phyloP scores from a whole-genome alignment of 2,797 vertebrate genomes.

The Artibeus jamaicensis region DNA sequence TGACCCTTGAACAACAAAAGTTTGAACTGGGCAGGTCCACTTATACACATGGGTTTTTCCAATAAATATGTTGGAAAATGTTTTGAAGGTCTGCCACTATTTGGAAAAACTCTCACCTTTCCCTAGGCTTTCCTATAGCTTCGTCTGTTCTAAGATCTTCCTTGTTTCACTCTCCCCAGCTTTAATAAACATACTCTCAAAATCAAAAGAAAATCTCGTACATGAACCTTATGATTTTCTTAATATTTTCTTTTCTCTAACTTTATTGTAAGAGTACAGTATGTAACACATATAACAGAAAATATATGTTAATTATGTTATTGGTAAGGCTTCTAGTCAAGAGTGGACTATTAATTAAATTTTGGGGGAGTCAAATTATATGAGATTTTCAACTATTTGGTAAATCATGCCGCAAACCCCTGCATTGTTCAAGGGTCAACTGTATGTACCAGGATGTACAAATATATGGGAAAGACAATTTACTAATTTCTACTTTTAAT shows the following conservation, averaged over 20 bases:
- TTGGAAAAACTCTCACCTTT: not conserved
- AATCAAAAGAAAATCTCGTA: not conserved
- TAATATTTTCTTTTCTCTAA: not conserved
- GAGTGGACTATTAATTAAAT: not conserved
- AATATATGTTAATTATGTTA: not conserved
- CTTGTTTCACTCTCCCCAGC: not conserved
- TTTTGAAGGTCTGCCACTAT: not conserved
- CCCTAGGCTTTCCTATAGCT: not conserved
- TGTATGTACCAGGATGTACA: not conserved
- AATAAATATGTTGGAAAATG: not conserved
- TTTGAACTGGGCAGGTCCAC: not conserved
- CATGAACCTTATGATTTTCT: not conserved
- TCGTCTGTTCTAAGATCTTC: not conserved
- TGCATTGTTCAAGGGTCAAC: not conserved
- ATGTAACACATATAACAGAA: not conserved
- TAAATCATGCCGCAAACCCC: too few species aligned
- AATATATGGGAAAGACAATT: not conserved
- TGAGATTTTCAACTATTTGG: not conserved
- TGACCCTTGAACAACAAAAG: not conserved
- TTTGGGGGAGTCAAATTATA: not conserved
- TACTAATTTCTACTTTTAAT: slow-evolving; percentile 20
- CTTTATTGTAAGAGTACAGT: not conserved
- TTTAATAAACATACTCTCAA: not conserved
- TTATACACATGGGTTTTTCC: not conserved
- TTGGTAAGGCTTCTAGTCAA: not conserved